Evolutionary conservation across 2,113 vertebrate species (phyloP), one percentile per base, ranked within the genome.

Genomic region (Neodontobutis hainanensis): DNA sequence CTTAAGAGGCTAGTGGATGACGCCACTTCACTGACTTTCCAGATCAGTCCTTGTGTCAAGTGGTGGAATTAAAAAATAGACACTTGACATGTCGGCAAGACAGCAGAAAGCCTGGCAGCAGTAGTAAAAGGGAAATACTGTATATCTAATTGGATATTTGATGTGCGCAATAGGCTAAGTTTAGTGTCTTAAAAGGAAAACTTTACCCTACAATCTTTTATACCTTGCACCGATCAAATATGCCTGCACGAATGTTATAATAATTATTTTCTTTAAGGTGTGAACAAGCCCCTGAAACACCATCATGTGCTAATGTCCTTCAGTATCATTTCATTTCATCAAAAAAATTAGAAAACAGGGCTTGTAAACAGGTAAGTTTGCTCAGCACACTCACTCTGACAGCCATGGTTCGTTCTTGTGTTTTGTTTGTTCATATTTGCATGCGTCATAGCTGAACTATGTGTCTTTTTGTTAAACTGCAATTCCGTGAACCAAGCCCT

Each of bases 401-500:
- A 27, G 19, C 19, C 19, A 27, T 27, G 19, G 32, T 73, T 61
- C 19, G 35, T 43, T 11, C 63, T 5, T 81, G 35, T 55, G 53
- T 68, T 63, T 35, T 38, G 16, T 59, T 35, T 19, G 47, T n/a
- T 45, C 12, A 68, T 65, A 27, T 52, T 6, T 51, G 38, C 56
- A 58, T 58, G 36, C 38, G 43, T 58, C 52, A 55, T 34, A 38
- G 52, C 35, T 36, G 11, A 53, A 53, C 34, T 42, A 8, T 40
- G 35, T 57, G 36, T 36, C 8, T 58, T 43, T 43, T 42, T 78
- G 52, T 70, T 78, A 68, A 69, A 75, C 68, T 72, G 91, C 91
- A 92, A 92, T 92, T 90, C 89, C 80, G 44, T 79, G 88, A 91
- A 82, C 85, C 89, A 92, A 92, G 85, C 78, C 91, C 88, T 92